A percentile compares a stretch with the other conserved stretches of the same genome.
phyloP scores from a whole-genome alignment of 2,113 vertebrate species.

The Rana temporaria region DNA sequence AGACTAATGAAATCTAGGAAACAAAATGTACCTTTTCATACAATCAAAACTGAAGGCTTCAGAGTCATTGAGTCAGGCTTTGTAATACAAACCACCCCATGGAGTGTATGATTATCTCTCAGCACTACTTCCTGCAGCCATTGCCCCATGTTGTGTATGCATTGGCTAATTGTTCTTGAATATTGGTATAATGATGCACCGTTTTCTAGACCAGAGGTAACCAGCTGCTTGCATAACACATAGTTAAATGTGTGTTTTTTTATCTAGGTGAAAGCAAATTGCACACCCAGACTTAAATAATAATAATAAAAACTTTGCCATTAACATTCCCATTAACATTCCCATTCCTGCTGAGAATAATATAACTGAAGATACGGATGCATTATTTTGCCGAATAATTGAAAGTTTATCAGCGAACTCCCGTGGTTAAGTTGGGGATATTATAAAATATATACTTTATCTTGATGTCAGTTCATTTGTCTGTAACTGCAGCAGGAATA shows the following conservation, averaged over 20 bases:
- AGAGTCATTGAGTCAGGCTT: slow-evolving; percentile 32
- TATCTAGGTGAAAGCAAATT: slow-evolving; percentile 46
- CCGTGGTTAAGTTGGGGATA: slow-evolving; percentile 34
- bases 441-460: slow-evolving; percentile 41
- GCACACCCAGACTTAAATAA: slow-evolving; percentile 32
- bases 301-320: slow-evolving; percentile 39
- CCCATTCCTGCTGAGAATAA: slow-evolving; percentile 51
- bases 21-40: slow-evolving; percentile 10
- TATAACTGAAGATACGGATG: slow-evolving; percentile 47
- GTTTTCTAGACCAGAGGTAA: slow-evolving; percentile 44
- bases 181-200: slow-evolving; percentile 56
- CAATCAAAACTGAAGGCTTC: slow-evolving; percentile 27
- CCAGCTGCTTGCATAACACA: slow-evolving; percentile 51
- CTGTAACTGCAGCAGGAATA: neutral
- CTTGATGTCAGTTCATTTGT: neutral
- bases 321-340: slow-evolving; percentile 53
- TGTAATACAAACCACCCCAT: slow-evolving; percentile 51
- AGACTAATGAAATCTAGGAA: slow-evolving; percentile 12
- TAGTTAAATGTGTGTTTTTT: slow-evolving; percentile 42
- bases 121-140: slow-evolving; percentile 50
- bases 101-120: slow-evolving; percentile 55
- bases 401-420: slow-evolving; percentile 50
- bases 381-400: slow-evolving; percentile 57
- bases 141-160: slow-evolving; percentile 49
- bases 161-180: slow-evolving; percentile 51